Conservation (phyloP, 2,113 vertebrate genomes). For the Brienomyrus brachyistius region DNA sequence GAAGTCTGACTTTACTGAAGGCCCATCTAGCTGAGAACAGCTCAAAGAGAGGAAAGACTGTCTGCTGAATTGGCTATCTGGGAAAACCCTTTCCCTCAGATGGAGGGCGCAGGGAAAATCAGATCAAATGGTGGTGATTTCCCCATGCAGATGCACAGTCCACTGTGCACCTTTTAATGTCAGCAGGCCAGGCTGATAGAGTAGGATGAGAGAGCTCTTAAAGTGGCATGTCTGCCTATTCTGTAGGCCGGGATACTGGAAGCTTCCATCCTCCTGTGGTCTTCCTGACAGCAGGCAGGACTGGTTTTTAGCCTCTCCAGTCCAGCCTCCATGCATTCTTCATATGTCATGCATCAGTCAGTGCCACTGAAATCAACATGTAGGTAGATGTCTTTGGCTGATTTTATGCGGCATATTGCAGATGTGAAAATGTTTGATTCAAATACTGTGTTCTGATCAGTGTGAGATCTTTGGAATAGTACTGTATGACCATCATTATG, state of each 20-base stretch:
- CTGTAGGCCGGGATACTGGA: background rate
- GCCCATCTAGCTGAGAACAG: background rate
- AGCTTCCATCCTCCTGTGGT: background rate
- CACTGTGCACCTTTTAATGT: background rate
- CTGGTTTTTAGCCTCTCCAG: background rate
- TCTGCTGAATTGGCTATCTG: background rate
- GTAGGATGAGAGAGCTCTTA: background rate
- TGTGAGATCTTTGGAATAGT: background rate
- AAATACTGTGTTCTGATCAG: background rate
- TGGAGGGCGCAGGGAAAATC: background rate
- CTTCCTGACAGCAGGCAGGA: background rate
- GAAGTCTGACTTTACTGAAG: background rate
- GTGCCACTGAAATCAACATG: background rate
- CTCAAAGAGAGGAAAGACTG: background rate
- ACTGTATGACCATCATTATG: background rate
- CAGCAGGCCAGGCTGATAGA: background rate
- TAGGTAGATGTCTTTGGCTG: background rate
- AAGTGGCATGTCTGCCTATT: background rate
- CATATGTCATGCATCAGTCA: background rate
- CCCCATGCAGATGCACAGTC: background rate
- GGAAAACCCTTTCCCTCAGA: background rate
- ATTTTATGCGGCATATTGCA: background rate
- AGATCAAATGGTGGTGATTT: background rate
- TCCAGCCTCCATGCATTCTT: background rate
- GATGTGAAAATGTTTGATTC: background rate